These are phyloP conservation scores for Forbesichthys agassizii DNA, from an alignment of 2,113 vertebrate species.

Conservation along the genomic window DNA sequence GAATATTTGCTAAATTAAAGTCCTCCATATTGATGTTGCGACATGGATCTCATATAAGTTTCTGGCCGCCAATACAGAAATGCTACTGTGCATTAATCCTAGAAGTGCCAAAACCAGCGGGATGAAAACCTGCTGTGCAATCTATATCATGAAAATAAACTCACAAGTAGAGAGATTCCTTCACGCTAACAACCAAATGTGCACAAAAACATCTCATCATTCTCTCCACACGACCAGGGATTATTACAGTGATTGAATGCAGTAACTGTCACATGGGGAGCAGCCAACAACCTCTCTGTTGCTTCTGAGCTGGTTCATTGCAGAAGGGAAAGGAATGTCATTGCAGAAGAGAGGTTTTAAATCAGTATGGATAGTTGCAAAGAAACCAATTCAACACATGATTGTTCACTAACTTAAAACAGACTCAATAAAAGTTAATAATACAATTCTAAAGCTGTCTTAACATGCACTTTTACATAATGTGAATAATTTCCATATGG, in stretches of 20 bases:
- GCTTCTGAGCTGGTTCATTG: slow-evolving; percentile 21
- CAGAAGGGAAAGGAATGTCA: slow-evolving; percentile 27
- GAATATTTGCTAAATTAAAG: background rate
- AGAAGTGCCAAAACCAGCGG: background rate
- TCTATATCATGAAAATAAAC: too few species aligned
- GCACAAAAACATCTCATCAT: slow-evolving; percentile 51
- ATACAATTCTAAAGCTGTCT: too few species aligned
- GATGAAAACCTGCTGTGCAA: background rate
- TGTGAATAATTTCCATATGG: background rate
- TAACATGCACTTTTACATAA: background rate
- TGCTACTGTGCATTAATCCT: too few species aligned
- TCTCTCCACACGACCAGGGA: slow-evolving; percentile 45
- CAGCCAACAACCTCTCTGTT: slow-evolving; percentile 36
- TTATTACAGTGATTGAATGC: slow-evolving; percentile 51
- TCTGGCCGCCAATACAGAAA: too few species aligned
- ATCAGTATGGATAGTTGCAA: slow-evolving; percentile 22
- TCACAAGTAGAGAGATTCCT: slow-evolving; percentile 10
- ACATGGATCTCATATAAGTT: background rate
- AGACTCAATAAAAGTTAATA: too few species aligned
- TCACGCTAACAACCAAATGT: slow-evolving; percentile 35
- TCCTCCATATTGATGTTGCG: background rate
- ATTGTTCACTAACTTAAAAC: background rate
- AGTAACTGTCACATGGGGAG: slow-evolving; percentile 31
- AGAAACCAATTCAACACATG: slow-evolving; percentile 7
- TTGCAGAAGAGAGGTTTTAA: slow-evolving; percentile 21